Percentiles rank a stretch among this genome's conserved stretches.
Conservation (phyloP, 2,797 vertebrate genomes). For the Chiroxiphia lanceolata region DNA sequence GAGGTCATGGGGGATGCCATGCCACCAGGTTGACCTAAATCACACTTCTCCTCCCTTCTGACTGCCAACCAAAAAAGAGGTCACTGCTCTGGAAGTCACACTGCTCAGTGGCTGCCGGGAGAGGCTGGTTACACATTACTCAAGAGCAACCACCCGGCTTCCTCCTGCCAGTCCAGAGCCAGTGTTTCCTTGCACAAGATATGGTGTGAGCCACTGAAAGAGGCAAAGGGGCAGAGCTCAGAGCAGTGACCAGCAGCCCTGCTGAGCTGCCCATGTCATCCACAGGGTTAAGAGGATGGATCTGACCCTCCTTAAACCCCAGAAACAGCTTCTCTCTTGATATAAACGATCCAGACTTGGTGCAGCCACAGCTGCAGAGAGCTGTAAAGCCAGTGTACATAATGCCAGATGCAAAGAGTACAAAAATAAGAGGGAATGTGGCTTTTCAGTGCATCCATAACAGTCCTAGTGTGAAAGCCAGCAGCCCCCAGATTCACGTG, state of each 20-base stretch:
- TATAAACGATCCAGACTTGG: not conserved
- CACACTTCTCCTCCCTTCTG: conserved; percentile 54
- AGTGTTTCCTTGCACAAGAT: conserved; percentile 46
- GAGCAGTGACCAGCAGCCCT: not conserved
- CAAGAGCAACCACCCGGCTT: conserved; percentile 50
- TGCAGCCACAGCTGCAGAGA: not conserved
- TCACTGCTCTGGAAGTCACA: conserved; percentile 40
- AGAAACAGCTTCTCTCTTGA: not conserved
- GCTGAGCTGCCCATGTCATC: not conserved
- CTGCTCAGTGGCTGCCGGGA: not conserved
- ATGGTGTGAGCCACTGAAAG: conserved; percentile 3
- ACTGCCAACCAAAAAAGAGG: conserved; percentile 54
- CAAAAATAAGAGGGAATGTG: not conserved
- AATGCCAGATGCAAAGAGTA: not conserved
- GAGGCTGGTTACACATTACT: conserved; percentile 66
- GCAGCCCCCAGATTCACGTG: not conserved
- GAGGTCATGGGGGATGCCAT: not conserved
- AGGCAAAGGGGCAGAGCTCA: conserved; percentile 49
- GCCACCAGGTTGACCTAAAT: conserved; percentile 37
- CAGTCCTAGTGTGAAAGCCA: not conserved
- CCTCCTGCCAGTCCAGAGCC: conserved; percentile 4
- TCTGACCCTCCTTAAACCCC: not conserved
- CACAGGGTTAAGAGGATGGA: not conserved
- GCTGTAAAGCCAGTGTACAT: not conserved
- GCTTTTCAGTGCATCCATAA: not conserved